phyloP scores from a whole-genome alignment of 2,797 vertebrate genomes.

The Simalia tracyae region DNA sequence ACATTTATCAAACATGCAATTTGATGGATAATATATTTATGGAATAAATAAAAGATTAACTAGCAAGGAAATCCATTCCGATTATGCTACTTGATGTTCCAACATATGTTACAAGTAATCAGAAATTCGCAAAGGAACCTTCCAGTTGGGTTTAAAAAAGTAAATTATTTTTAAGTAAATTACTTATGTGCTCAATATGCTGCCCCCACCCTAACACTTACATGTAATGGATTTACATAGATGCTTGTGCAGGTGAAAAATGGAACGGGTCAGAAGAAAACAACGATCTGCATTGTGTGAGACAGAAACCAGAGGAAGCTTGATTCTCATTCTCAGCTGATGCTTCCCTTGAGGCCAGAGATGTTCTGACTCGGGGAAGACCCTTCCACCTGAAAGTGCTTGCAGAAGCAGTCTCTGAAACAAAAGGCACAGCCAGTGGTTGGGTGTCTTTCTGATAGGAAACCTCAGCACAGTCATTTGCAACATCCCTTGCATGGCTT shows the following conservation, averaged over 20 bases:
- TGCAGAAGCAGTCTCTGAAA: conserved; percentile 40
- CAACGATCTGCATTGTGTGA: not conserved
- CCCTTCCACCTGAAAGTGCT: conserved; percentile 34
- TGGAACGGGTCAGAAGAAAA: not conserved
- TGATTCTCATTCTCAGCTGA: not conserved
- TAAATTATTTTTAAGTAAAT: not conserved
- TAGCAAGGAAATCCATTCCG: conserved; percentile 68
- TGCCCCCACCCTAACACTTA: not conserved
- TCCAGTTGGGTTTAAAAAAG: conserved; percentile 24
- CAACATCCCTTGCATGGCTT: not conserved
- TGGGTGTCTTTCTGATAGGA: not conserved
- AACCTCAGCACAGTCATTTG: not conserved
- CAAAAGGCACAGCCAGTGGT: not conserved
- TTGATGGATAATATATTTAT: conserved; percentile 67
- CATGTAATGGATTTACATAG: not conserved
- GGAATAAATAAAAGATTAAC: conserved; percentile 67
- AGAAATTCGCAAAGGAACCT: conserved; percentile 41
- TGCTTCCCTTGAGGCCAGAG: not conserved
- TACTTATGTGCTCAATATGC: not conserved
- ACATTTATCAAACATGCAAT: conserved; percentile 69
- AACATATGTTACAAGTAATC: conserved; percentile 59
- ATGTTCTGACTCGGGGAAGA: not conserved
- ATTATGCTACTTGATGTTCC: conserved; percentile 61
- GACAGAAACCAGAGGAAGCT: not conserved
- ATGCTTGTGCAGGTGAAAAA: not conserved